phyloP scores from a whole-genome alignment of 2,113 vertebrate species.

The Delphinapterus leucas region DNA sequence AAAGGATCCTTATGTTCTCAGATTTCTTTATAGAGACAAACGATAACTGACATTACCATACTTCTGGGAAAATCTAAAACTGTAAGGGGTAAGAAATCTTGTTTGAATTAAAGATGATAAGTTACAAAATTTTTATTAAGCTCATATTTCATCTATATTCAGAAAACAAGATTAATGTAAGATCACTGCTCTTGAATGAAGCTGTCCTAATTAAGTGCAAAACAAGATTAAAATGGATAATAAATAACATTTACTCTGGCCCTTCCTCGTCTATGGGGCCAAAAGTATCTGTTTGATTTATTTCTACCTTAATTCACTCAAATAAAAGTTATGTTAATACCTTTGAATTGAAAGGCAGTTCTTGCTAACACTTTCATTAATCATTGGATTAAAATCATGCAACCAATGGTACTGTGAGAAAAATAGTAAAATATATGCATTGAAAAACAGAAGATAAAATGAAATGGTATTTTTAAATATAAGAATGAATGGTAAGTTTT shows the following conservation, averaged over 20 bases:
- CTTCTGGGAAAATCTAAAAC: not conserved
- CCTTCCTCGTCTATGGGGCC: not conserved
- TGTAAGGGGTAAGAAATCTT: constrained; percentile 33
- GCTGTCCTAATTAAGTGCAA: constrained; percentile 65
- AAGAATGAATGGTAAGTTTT: not conserved
- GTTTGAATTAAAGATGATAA: constrained; percentile 68
- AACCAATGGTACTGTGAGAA: not conserved
- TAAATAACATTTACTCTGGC: constrained; percentile 52
- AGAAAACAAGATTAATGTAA: constrained; percentile 70
- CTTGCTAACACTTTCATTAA: not conserved
- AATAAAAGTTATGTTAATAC: constrained; percentile 24
- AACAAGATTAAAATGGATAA: constrained; percentile 61
- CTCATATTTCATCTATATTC: constrained; percentile 63
- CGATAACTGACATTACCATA: constrained; percentile 19
- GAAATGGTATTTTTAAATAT: not conserved
- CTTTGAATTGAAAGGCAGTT: constrained; percentile 7
- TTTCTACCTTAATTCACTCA: constrained; percentile 17
- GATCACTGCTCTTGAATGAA: constrained; percentile 45
- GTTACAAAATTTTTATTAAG: constrained; percentile 68
- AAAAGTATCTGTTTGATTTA: not conserved
- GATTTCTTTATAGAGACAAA: constrained; percentile 58
- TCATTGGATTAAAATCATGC: not conserved
- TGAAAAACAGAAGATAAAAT: not conserved
- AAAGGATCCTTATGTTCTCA: constrained; percentile 31
- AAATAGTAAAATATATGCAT: not conserved